A percentile compares a stretch with the other conserved stretches of the same genome.
These are phyloP conservation scores for Zosterops lateralis DNA, from an alignment of 2,113 vertebrate genomes.

Conservation along the genomic window DNA sequence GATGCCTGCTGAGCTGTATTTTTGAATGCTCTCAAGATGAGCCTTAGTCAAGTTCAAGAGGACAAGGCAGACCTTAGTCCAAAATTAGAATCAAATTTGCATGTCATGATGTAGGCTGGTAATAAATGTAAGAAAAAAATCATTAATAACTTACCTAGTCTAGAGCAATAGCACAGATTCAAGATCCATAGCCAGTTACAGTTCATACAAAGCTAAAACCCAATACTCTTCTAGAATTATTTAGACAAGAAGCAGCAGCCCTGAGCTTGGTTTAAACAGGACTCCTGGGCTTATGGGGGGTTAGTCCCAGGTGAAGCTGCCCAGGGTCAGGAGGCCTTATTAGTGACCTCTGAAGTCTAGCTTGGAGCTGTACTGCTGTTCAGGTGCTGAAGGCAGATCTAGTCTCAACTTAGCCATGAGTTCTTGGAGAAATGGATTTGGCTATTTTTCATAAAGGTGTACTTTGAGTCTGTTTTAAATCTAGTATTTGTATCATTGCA, in stretches of 20 bases:
- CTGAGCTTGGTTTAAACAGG: neutral
- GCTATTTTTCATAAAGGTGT: neutral
- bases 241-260: accelerated
- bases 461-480: accelerated
- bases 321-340: neutral
- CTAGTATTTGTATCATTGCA: accelerated
- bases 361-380: accelerated
- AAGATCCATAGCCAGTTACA: accelerated
- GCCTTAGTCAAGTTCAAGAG: neutral
- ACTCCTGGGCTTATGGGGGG: neutral
- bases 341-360: accelerated
- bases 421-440: accelerated
- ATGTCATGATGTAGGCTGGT: accelerated
- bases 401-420: accelerated
- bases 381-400: accelerated
- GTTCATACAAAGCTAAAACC: accelerated
- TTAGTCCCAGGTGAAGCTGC: neutral
- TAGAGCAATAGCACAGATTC: accelerated
- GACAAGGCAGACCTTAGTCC: accelerated
- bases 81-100: neutral
- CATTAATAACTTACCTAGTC: accelerated
- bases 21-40: too few relatives aligned
- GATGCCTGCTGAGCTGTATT: too few relatives aligned
- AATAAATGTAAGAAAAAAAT: neutral
- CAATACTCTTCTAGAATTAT: accelerated